Base-by-base conservation (phyloP, 2,888 invertebrate species). In the Cephus nigrinus region DNA sequence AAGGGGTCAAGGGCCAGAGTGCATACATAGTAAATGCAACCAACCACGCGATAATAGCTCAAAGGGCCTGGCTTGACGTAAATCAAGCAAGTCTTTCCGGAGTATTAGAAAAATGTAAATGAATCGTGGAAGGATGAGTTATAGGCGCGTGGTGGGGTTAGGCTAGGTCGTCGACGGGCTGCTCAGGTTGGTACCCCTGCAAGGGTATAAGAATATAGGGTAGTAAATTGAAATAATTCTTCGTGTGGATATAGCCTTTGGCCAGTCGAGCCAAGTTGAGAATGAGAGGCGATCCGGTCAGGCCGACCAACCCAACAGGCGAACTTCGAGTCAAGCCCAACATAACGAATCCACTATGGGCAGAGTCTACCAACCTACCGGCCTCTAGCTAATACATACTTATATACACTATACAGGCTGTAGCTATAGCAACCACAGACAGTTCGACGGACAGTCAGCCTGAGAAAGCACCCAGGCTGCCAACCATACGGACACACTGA, bases 221-320 rank as follows among this genome's bases (percentile, higher is more conserved):
- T 79, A 71, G 88, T 89, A 90, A 90, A 90, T 90, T 90, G 89
- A 90, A 89, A 90, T 90, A 87, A 89, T 89, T 88, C 87, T 87
- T 86, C 81, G 80, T 74, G 83, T 32, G 84, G 82, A 80, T 80
- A 80, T 86, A 84, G 87, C 87, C 84, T 82, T 82, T 80, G 84
- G 87, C 82, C 82, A 80, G 81, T 80, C 76, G 81, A 80, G 75
- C 81, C 80, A 82, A 75, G 80, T 83, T 83, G 83, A 83, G 80
- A 81, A 82, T 82, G 84, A 86, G 80, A 82, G 82, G 83, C 82
- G 68, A 77, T 76, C 73, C 76, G 79, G 74, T 75, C 81, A 82
- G 81, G 12, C 33, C 33, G 34, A 33, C 30, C 68, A 55, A 33
- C 75, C 55, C 55, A 55, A 55, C 23, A 1, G 55, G 55, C 55